phyloP scores from a whole-genome alignment of 1,140 invertebrate species.

The Asobara japonica region DNA sequence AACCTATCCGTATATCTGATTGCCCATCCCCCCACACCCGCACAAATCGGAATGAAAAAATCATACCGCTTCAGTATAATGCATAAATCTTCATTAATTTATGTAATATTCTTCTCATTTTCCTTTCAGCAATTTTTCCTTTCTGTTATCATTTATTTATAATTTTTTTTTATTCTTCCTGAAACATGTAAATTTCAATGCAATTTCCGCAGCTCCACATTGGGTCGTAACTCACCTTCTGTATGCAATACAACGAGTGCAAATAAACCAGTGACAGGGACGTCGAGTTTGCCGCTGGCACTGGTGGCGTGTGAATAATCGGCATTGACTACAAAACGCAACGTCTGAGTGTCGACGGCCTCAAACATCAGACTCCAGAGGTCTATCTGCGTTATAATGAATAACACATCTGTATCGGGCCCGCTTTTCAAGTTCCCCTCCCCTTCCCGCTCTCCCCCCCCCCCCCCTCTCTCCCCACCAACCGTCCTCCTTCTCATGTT shows the following conservation, averaged over 20 bases:
- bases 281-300: constrained; percentile 3
- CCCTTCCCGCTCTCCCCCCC: too few relatives aligned
- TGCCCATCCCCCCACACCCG: too few relatives aligned
- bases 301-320: constrained; percentile 38
- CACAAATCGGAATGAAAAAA: too few relatives aligned
- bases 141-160: too few relatives aligned
- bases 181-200: neutral
- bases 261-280: constrained; percentile 15
- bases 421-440: too few relatives aligned
- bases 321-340: constrained; percentile 33
- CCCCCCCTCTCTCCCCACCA: too few relatives aligned
- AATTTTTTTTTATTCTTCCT: too few relatives aligned
- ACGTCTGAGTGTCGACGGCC: constrained; percentile 30
- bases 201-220: neutral
- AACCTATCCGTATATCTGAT: too few relatives aligned
- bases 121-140: too few relatives aligned
- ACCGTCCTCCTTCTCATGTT: neutral
- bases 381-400: neutral
- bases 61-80: too few relatives aligned
- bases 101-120: too few relatives aligned
- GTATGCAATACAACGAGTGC: neutral
- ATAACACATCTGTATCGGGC: neutral
- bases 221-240: constrained; percentile 6
- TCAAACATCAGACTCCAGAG: neutral
- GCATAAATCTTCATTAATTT: too few relatives aligned